Percentiles rank a stretch among this genome's conserved stretches.
These are phyloP conservation scores for Mimas tiliae DNA, from an alignment of 2,888 invertebrate species.

Conservation along the genomic window DNA sequence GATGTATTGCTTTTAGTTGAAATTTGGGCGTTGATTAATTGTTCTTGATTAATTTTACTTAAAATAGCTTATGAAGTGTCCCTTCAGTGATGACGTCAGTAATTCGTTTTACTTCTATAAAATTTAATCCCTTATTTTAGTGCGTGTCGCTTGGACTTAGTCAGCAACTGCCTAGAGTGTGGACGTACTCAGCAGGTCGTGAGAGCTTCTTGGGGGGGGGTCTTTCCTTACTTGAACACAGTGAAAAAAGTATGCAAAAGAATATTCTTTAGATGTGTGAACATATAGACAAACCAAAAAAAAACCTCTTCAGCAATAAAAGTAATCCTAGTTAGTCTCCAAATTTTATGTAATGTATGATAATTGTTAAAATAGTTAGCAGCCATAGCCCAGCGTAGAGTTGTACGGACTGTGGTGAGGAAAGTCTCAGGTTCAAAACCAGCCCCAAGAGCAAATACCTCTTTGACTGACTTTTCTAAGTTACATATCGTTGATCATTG, in stretches of 20 bases:
- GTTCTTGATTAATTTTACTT: constrained; percentile 20
- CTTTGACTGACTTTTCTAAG: no score
- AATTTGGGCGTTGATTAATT: constrained; percentile 23
- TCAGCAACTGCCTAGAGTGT: neutral
- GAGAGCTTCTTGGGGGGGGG: neutral
- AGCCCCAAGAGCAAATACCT: no score
- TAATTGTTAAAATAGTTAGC: no score
- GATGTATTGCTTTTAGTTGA: constrained; percentile 29
- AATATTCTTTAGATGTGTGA: neutral
- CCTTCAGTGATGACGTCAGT: constrained; percentile 11
- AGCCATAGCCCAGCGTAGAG: no score
- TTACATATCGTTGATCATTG: no score
- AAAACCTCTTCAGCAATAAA: no score
- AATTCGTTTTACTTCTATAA: neutral
- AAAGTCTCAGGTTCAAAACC: no score
- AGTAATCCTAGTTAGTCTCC: no score
- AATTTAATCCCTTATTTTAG: neutral
- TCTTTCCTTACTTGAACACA: neutral
- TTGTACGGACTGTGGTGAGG: no score
- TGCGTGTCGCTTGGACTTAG: neutral
- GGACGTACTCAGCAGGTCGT: neutral
- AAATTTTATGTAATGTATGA: no score
- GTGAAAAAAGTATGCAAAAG: neutral
- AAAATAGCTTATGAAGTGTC: constrained; percentile 8
- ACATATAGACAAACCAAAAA: neutral